A percentile compares a stretch with the other conserved stretches of the same genome.
These are phyloP conservation scores for Boulengeromyrus knoepffleri DNA, from an alignment of 2,113 vertebrate genomes.

Conservation along the genomic window DNA sequence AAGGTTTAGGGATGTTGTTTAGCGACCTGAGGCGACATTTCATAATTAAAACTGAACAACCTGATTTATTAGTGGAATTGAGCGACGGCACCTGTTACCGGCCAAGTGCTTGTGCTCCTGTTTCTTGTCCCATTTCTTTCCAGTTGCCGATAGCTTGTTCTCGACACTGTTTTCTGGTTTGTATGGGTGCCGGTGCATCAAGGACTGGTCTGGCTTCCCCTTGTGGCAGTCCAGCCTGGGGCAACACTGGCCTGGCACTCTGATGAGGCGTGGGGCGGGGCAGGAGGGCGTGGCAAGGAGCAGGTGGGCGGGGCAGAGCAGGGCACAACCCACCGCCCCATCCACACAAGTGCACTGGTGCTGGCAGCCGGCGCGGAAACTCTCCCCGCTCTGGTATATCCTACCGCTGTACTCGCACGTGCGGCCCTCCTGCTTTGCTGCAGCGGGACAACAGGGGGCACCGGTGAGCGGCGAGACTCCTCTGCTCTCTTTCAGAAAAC, in stretches of 20 bases:
- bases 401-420: constrained; percentile 62
- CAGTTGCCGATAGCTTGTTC: constrained; percentile 54
- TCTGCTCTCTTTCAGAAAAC: too few relatives aligned
- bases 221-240: constrained; percentile 55
- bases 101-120: constrained; percentile 44
- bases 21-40: not conserved
- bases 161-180: constrained; percentile 40
- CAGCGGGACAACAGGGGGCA: not conserved
- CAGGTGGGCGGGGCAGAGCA: constrained; percentile 55
- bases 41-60: not conserved
- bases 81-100: constrained; percentile 34
- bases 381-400: constrained; percentile 66
- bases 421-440: constrained; percentile 61
- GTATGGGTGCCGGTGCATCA: constrained; percentile 21
- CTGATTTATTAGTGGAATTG: not conserved
- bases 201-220: constrained; percentile 39
- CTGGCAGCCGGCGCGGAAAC: constrained; percentile 61
- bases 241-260: constrained; percentile 60
- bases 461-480: not conserved
- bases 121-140: constrained; percentile 45
- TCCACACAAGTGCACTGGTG: constrained; percentile 69
- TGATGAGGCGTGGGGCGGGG: constrained; percentile 52
- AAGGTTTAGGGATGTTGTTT: not conserved
- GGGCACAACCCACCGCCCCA: constrained; percentile 60
- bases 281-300: constrained; percentile 49